These are phyloP conservation scores for Charina bottae DNA, from an alignment of 2,113 vertebrate genomes.

Conservation along the genomic window DNA sequence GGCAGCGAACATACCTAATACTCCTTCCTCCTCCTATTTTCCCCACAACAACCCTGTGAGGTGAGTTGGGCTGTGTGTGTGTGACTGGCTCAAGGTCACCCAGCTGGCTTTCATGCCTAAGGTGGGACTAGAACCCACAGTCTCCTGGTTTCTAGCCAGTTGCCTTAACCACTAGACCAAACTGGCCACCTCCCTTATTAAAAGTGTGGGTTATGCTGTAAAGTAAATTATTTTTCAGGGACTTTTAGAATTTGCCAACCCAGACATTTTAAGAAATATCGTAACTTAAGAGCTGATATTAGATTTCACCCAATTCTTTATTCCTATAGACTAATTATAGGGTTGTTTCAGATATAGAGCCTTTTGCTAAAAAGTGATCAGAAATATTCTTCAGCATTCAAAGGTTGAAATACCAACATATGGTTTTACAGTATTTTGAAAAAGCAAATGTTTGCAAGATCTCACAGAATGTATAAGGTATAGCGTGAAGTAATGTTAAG, in stretches of 20 bases:
- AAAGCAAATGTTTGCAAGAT: background rate
- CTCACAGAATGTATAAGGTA: too few relatives aligned
- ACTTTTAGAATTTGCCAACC: background rate
- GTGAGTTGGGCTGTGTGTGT: too few relatives aligned
- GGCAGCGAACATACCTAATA: too few relatives aligned
- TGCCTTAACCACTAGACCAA: too few relatives aligned
- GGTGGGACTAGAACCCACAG: too few relatives aligned
- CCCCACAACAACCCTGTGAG: too few relatives aligned
- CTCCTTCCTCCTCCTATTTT: too few relatives aligned
- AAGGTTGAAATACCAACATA: background rate
- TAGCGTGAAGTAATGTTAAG: background rate
- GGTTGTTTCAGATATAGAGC: background rate
- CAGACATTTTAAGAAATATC: background rate
- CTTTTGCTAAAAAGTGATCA: background rate
- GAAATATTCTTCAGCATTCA: background rate
- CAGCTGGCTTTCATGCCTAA: too few relatives aligned
- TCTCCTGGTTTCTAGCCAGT: too few relatives aligned
- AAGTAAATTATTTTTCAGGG: background rate
- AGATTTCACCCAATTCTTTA: background rate
- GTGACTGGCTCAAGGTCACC: too few relatives aligned
- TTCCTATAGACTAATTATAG: background rate
- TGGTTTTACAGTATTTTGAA: background rate
- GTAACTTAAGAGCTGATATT: background rate
- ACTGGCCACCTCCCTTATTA: background rate
- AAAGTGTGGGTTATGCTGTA: background rate